Evolutionary conservation across 1,140 invertebrate genomes (phyloP).

Genomic region (Bombus turneri): DNA sequence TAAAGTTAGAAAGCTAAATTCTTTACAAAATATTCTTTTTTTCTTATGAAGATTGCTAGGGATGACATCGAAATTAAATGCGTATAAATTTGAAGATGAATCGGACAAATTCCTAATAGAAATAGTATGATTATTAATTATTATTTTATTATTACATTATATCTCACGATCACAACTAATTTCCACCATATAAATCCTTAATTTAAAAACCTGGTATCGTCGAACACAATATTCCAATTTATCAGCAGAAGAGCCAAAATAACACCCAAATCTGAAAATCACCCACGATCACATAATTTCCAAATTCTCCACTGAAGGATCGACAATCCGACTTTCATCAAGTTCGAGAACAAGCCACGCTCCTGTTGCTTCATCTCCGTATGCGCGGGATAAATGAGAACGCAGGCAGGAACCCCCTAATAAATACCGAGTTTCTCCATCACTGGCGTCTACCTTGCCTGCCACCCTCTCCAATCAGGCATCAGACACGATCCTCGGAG

Average conservation of each 20-base stretch:
- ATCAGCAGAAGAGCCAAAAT: background rate
- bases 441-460: background rate
- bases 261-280: background rate
- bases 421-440: constrained; percentile 34
- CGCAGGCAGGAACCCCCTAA: constrained; percentile 14
- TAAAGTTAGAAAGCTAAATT: no score
- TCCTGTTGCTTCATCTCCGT: background rate
- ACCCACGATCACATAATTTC: background rate
- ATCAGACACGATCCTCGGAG: constrained; percentile 44
- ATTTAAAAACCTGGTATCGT: no score
- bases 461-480: constrained; percentile 24
- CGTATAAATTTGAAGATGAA: no score
- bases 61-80: no score
- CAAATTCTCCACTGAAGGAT: background rate
- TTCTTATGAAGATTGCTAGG: no score
- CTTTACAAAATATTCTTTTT: no score
- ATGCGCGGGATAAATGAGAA: background rate
- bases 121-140: no score
- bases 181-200: no score
- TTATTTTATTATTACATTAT: no score
- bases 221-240: background rate
- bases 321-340: background rate
- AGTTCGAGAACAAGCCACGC: background rate
- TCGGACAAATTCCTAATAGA: no score
- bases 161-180: no score